Conservation (phyloP, 1,140 invertebrate genomes). For the Battus philenor region DNA sequence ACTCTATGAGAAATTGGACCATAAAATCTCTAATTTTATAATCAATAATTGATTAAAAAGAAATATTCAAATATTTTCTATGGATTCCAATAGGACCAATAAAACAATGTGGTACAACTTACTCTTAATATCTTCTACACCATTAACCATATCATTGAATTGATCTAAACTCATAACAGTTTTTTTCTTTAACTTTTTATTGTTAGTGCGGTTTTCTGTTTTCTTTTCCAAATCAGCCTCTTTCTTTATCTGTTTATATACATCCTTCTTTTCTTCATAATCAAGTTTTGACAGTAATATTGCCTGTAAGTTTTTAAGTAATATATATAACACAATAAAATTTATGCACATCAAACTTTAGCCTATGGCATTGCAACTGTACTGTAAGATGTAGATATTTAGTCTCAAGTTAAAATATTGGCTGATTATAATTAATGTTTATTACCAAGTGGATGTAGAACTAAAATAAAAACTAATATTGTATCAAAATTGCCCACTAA, state of each 20-base stretch:
- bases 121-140: conserved; percentile 47
- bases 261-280: conserved; percentile 80
- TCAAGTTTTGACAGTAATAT: conserved; percentile 82
- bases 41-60: neutral
- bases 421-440: no score
- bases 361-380: no score
- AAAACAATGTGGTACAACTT: conserved; percentile 21
- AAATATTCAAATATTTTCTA: conserved; percentile 12
- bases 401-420: no score
- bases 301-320: conserved; percentile 75
- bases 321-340: no score
- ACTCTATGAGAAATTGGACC: no score
- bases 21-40: no score
- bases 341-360: no score
- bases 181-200: conserved; percentile 79
- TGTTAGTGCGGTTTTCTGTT: conserved; percentile 32
- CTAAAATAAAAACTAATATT: no score
- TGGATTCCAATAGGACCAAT: no score
- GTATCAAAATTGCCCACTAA: no score
- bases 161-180: conserved; percentile 82
- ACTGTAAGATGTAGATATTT: no score
- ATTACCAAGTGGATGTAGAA: no score
- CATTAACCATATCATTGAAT: conserved; percentile 77
- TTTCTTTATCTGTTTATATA: conserved; percentile 68
- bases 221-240: conserved; percentile 67